These are phyloP conservation scores for Chiridota heheva DNA, from an alignment of 35 echinoderm and acorn worm species.

Conservation along the genomic window DNA sequence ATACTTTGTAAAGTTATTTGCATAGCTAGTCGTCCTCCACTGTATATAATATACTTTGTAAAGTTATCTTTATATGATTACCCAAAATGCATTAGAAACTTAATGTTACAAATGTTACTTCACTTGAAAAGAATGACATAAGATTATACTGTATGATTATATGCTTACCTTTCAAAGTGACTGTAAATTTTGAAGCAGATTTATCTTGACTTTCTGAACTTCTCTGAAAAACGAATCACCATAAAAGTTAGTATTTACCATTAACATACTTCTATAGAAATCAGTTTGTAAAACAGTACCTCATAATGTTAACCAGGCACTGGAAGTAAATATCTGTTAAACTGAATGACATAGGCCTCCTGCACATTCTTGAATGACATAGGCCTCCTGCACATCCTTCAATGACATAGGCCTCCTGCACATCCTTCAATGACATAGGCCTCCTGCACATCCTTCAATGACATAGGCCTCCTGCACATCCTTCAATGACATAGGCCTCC, in stretches of 20 bases:
- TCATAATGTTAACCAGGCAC: too few species aligned
- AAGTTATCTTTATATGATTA: not conserved
- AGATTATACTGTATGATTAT: not conserved
- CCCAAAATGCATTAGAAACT: not conserved
- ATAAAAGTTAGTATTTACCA: not conserved
- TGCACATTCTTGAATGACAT: too few species aligned
- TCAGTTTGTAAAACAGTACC: too few species aligned
- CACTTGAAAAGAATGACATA: not conserved
- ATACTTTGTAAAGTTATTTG: not conserved
- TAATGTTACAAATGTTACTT: not conserved
- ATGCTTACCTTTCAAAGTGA: not conserved
- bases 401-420: too few species aligned
- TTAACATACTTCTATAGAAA: too few species aligned
- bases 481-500: too few species aligned
- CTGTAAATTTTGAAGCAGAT: not conserved
- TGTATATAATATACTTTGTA: not conserved
- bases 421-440: too few species aligned
- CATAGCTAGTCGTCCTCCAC: not conserved
- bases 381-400: too few species aligned
- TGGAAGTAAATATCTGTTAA: too few species aligned
- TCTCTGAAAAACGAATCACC: not conserved
- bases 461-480: too few species aligned
- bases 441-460: too few species aligned
- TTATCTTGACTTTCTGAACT: conserved; percentile 1
- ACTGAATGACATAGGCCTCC: too few species aligned